Evolutionary conservation across 2,113 vertebrate species (phyloP).

Genomic region (Rostratula benghalensis): DNA sequence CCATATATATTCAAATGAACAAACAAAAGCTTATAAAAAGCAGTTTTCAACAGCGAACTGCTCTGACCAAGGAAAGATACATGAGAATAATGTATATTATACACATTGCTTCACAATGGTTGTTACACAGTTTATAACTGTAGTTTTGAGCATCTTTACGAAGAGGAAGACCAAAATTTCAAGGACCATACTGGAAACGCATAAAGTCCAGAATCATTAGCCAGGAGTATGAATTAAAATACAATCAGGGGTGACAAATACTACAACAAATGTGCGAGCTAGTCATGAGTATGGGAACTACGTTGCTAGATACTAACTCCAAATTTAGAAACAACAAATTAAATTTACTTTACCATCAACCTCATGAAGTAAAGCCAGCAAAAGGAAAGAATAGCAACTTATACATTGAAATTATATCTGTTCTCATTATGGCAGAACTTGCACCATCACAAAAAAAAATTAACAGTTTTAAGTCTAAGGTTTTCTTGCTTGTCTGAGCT

Average conservation of each 20-base stretch:
- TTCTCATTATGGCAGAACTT: background rate
- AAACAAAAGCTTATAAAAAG: background rate
- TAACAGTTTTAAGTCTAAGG: background rate
- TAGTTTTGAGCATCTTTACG: background rate
- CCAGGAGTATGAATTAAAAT: background rate
- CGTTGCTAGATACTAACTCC: background rate
- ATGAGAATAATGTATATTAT: background rate
- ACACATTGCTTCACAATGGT: background rate
- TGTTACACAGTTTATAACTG: background rate
- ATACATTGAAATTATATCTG: background rate
- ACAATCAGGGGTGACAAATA: background rate
- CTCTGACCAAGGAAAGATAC: background rate
- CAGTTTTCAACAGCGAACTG: background rate
- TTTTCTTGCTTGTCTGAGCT: background rate
- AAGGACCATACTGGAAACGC: background rate
- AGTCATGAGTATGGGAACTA: background rate
- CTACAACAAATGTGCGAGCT: background rate
- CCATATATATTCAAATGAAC: background rate
- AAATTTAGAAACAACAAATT: background rate
- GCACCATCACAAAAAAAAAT: background rate
- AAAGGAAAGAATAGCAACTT: background rate
- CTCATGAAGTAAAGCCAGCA: background rate
- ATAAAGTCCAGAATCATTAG: background rate
- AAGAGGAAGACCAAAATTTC: background rate
- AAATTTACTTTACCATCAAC: background rate